These are phyloP conservation scores for Melieria omissa DNA, from an alignment of 2,888 invertebrate species.

Conservation along the genomic window DNA sequence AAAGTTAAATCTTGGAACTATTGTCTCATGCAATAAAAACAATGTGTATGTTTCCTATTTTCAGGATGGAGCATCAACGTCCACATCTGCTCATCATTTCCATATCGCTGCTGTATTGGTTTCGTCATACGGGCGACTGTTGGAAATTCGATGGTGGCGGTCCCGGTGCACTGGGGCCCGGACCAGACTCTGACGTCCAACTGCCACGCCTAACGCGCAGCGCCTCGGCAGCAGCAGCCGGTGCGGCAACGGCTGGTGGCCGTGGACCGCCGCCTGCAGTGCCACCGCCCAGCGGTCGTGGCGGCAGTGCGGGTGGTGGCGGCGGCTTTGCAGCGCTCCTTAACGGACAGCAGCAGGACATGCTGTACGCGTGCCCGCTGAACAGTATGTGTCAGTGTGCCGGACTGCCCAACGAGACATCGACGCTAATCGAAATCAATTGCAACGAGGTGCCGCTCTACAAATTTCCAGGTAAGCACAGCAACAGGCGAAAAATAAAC, in stretches of 20 bases:
- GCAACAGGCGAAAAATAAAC: neutral
- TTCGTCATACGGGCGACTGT: slow-evolving; percentile 61
- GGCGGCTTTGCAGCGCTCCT: slow-evolving; percentile 59
- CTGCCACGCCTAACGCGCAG: slow-evolving; percentile 17
- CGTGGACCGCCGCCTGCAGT: slow-evolving; percentile 46
- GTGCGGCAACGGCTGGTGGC: slow-evolving; percentile 32
- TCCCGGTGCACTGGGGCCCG: slow-evolving; percentile 48
- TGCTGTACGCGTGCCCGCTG: slow-evolving; percentile 65
- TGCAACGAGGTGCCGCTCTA: slow-evolving; percentile 67
- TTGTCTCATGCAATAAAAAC: no score
- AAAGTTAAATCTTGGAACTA: no score
- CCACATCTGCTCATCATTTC: slow-evolving; percentile 61
- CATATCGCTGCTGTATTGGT: slow-evolving; percentile 64
- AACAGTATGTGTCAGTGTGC: slow-evolving; percentile 68
- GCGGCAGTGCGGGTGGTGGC: slow-evolving; percentile 46
- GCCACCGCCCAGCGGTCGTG: slow-evolving; percentile 45
- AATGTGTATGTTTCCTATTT: neutral
- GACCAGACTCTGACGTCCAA: slow-evolving; percentile 18
- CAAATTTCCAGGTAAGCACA: slow-evolving; percentile 68
- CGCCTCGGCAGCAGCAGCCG: slow-evolving; percentile 9
- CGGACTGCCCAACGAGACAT: slow-evolving; percentile 66
- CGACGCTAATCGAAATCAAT: slow-evolving; percentile 67
- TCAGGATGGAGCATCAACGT: slow-evolving; percentile 57
- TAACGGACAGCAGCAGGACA: slow-evolving; percentile 65
- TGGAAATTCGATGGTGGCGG: slow-evolving; percentile 65